Conservation (phyloP, 2,113 vertebrate species). For the Periophthalmus modestus region DNA sequence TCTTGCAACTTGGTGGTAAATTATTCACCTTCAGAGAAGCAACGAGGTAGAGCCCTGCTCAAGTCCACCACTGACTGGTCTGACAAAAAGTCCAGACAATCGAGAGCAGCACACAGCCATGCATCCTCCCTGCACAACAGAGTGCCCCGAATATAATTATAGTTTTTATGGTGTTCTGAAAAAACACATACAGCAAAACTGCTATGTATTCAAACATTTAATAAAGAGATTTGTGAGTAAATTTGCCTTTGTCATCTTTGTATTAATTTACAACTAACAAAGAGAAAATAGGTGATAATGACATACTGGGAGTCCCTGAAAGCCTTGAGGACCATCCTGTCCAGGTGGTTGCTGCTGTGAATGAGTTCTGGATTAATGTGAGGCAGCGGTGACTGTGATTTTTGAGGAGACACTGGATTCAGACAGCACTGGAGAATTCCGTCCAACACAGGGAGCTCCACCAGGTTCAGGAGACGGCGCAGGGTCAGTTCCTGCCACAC, state of each 20-base stretch:
- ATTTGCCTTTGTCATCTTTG: too few relatives aligned
- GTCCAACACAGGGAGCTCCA: slow-evolving; percentile 92
- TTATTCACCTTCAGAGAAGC: slow-evolving; percentile 66
- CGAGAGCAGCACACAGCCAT: slow-evolving; percentile 88
- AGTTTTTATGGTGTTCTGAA: background rate
- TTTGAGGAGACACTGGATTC: slow-evolving; percentile 27
- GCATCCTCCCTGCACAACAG: slow-evolving; percentile 79
- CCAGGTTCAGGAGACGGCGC: slow-evolving; percentile 85
- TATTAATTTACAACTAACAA: too few relatives aligned
- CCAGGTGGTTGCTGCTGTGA: slow-evolving; percentile 85
- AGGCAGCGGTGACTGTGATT: slow-evolving; percentile 29
- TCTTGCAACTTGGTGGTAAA: background rate
- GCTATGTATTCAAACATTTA: background rate
- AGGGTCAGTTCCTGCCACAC: slow-evolving; percentile 95
- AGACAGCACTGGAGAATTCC: slow-evolving; percentile 80
- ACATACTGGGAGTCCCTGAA: slow-evolving; percentile 89
- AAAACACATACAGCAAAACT: too few relatives aligned
- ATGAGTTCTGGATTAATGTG: slow-evolving; percentile 68
- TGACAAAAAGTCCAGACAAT: slow-evolving; percentile 90
- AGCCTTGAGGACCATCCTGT: slow-evolving; percentile 89
- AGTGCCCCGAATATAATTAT: background rate
- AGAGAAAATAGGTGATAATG: slow-evolving; percentile 19
- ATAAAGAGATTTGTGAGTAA: too few relatives aligned
- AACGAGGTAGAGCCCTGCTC: slow-evolving; percentile 85
- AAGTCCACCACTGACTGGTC: slow-evolving; percentile 89